Conservation (phyloP, 2,888 invertebrate species). For the Theretra japonica region DNA sequence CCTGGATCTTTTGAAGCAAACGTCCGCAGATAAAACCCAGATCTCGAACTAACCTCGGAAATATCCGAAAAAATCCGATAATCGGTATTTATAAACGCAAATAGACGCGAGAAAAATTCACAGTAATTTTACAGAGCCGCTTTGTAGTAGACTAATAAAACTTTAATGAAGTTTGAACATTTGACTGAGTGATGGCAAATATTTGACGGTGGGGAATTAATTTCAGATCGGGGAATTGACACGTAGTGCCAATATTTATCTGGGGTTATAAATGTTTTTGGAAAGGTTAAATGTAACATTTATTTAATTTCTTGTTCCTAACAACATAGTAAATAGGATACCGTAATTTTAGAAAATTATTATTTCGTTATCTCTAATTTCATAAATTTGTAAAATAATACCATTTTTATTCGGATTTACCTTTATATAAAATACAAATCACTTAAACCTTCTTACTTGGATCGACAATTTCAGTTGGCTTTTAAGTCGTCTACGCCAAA, state of each 20-base stretch:
- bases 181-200: not conserved
- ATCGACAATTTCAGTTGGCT: not conserved
- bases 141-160: not conserved
- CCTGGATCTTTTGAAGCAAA: not conserved
- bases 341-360: too few relatives aligned
- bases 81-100: constrained; percentile 13
- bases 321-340: too few relatives aligned
- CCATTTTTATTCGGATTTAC: not conserved
- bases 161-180: constrained; percentile 11
- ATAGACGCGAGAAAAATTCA: not conserved
- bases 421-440: too few relatives aligned
- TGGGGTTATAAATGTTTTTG: too few relatives aligned
- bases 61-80: not conserved
- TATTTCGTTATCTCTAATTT: too few relatives aligned
- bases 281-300: too few relatives aligned
- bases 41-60: constrained; percentile 14
- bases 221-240: not conserved
- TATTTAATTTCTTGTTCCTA: too few relatives aligned
- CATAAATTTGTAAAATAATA: too few relatives aligned
- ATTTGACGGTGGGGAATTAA: not conserved
- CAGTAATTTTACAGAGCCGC: not conserved
- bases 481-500: not conserved
- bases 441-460: not conserved
- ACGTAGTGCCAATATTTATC: not conserved
- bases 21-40: not conserved